These are phyloP conservation scores for Pipra filicauda DNA, from an alignment of 2,113 vertebrate species.

Conservation along the genomic window DNA sequence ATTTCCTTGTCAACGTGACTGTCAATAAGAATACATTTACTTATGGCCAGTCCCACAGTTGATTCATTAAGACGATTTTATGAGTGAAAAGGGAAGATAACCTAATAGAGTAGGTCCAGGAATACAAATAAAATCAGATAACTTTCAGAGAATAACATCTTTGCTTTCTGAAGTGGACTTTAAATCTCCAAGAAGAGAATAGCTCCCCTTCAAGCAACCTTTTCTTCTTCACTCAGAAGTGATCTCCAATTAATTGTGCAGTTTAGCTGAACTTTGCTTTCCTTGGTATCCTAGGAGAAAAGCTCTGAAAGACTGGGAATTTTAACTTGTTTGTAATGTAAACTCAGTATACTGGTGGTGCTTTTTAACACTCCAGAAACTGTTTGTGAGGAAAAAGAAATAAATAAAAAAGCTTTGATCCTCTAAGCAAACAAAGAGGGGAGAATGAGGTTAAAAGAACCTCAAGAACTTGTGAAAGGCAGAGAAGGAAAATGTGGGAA, in stretches of 20 bases:
- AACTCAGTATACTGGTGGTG: slow-evolving; percentile 64
- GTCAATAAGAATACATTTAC: slow-evolving; percentile 43
- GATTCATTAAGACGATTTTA: slow-evolving; percentile 66
- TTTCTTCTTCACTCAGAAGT: slow-evolving; percentile 63
- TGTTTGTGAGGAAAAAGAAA: slow-evolving; percentile 25
- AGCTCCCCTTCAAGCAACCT: slow-evolving; percentile 52
- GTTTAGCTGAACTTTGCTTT: slow-evolving; percentile 73
- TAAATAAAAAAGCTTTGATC: slow-evolving; percentile 60
- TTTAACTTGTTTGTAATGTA: slow-evolving; percentile 75
- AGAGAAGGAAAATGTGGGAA: slow-evolving; percentile 2
- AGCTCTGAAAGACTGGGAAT: slow-evolving; percentile 71
- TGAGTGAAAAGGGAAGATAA: slow-evolving; percentile 47
- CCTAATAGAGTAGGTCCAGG: slow-evolving; percentile 20
- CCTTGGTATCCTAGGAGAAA: slow-evolving; percentile 74
- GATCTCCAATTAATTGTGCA: slow-evolving; percentile 69
- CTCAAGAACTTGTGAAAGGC: not conserved
- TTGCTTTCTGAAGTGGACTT: slow-evolving; percentile 53
- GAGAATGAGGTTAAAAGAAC: slow-evolving; percentile 45
- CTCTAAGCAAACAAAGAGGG: slow-evolving; percentile 66
- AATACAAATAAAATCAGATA: slow-evolving; percentile 65
- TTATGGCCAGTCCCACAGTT: slow-evolving; percentile 32
- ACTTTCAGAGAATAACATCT: slow-evolving; percentile 66
- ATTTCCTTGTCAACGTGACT: slow-evolving; percentile 4
- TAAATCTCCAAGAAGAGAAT: slow-evolving; percentile 58
- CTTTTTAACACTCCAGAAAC: slow-evolving; percentile 51